Conservation (phyloP, 30 jellyfish, hydroid and myxozoan species). For the Pseudorhiza aurosa region DNA sequence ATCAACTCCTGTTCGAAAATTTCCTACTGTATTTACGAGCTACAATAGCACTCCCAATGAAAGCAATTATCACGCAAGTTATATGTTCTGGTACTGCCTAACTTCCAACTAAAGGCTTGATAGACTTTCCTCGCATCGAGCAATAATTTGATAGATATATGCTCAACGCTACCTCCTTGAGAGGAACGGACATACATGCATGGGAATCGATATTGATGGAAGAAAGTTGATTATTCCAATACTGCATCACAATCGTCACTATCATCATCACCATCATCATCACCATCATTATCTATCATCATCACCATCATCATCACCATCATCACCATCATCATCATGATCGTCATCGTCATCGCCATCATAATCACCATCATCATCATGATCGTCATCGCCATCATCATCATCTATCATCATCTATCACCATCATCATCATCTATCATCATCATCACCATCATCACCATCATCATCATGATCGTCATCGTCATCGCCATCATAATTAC, state of each 20-base stretch:
- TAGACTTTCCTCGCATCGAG: too few relatives aligned
- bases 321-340: neutral
- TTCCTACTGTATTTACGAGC: too few relatives aligned
- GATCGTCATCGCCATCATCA: neutral
- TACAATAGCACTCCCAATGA: too few relatives aligned
- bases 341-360: neutral
- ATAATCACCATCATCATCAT: neutral
- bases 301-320: neutral
- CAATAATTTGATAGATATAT: too few relatives aligned
- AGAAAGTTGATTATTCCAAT: too few relatives aligned
- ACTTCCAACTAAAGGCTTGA: too few relatives aligned
- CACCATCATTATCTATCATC: neutral
- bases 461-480: neutral
- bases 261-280: slow-evolving; percentile 6
- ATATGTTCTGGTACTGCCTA: too few relatives aligned
- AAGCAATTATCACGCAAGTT: too few relatives aligned
- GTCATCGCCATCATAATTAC: neutral
- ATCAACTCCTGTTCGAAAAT: too few relatives aligned
- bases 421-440: neutral
- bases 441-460: neutral
- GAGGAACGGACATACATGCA: too few relatives aligned
- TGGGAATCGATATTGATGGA: too few relatives aligned
- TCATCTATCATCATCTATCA: neutral
- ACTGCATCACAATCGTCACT: slow-evolving; percentile 6
- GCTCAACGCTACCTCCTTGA: too few relatives aligned